These are phyloP conservation scores for Tridacna crocea DNA, from an alignment of 2,888 invertebrate species.

Conservation along the genomic window DNA sequence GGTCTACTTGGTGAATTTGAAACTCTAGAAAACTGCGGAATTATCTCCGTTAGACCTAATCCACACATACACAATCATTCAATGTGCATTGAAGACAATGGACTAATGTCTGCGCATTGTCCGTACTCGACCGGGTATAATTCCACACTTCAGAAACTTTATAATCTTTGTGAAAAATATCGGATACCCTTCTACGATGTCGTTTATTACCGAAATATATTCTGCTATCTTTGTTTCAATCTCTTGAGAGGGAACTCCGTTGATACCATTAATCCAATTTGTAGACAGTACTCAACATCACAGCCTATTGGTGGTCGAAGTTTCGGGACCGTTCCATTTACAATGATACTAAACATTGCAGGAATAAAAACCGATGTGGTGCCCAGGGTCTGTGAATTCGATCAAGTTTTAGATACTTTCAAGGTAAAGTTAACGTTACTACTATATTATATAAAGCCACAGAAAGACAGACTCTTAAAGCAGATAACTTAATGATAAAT, in stretches of 20 bases:
- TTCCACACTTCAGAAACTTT: not conserved
- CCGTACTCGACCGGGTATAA: not conserved
- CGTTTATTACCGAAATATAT: not conserved
- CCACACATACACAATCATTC: constrained; percentile 4
- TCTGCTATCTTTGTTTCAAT: not conserved
- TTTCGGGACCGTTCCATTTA: not conserved
- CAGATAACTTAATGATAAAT: too few species aligned
- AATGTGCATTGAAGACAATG: not conserved
- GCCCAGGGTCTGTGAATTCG: not conserved
- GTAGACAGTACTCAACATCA: not conserved
- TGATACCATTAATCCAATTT: not conserved
- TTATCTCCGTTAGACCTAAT: constrained; percentile 1
- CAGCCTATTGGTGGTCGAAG: not conserved
- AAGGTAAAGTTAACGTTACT: not conserved
- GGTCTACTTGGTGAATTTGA: not conserved
- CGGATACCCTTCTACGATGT: not conserved
- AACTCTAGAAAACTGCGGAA: not conserved
- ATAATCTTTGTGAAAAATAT: not conserved
- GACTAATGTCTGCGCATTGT: not conserved
- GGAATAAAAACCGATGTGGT: not conserved
- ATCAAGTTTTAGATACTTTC: not conserved
- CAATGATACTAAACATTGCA: not conserved
- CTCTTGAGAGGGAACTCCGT: not conserved
- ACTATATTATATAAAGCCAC: too few species aligned
- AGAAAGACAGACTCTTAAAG: too few species aligned